Evolutionary conservation across 2,888 invertebrate genomes (phyloP).

Genomic region (Cartodere bifasciata): DNA sequence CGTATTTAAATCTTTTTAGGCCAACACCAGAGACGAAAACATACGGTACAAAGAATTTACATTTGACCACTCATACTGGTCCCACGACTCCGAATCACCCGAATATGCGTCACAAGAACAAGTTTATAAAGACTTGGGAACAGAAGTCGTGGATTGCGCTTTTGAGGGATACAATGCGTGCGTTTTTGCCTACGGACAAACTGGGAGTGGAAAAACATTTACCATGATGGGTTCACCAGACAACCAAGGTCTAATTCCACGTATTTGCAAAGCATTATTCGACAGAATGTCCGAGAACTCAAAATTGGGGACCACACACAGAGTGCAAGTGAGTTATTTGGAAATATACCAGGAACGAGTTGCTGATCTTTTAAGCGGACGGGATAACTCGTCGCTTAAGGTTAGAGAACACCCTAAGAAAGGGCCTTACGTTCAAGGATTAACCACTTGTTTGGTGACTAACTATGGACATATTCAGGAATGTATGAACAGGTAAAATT

Average conservation of each 20-base stretch:
- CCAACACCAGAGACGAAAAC: slow-evolving; percentile 31
- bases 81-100: slow-evolving; percentile 52
- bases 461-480: slow-evolving; percentile 81
- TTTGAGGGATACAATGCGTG: slow-evolving; percentile 82
- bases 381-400: slow-evolving; percentile 37
- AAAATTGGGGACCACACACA: slow-evolving; percentile 69
- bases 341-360: slow-evolving; percentile 57
- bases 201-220: slow-evolving; percentile 82
- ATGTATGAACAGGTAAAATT: slow-evolving; percentile 30
- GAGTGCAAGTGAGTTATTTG: slow-evolving; percentile 69
- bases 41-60: slow-evolving; percentile 68
- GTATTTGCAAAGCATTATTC: slow-evolving; percentile 75
- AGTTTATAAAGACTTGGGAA: slow-evolving; percentile 63
- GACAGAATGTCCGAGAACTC: slow-evolving; percentile 69
- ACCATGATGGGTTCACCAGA: slow-evolving; percentile 83
- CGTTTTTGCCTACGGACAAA: slow-evolving; percentile 86
- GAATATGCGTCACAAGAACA: slow-evolving; percentile 73
- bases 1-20: slow-evolving; percentile 19
- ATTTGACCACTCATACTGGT: slow-evolving; percentile 85
- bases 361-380: slow-evolving; percentile 48
- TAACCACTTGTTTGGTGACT: slow-evolving; percentile 74
- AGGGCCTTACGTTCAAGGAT: slow-evolving; percentile 70
- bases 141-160: slow-evolving; percentile 68
- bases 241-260: slow-evolving; percentile 70
- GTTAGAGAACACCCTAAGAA: slow-evolving; percentile 65